phyloP scores from a whole-genome alignment of 1,140 invertebrate species.

The Teleogryllus occipitalis region DNA sequence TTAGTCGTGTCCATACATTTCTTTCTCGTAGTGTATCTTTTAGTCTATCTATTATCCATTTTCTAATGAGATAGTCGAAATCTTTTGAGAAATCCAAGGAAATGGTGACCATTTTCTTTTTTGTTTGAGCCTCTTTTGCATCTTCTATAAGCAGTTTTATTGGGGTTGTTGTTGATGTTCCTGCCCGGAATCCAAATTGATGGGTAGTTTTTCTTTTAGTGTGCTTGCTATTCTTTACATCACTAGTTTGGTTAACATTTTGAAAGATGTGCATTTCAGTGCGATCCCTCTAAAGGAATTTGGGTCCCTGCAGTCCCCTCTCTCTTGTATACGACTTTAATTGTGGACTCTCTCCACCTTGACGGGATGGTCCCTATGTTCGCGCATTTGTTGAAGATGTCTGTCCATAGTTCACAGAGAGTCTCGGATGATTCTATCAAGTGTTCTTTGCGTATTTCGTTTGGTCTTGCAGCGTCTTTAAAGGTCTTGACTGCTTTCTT shows the following conservation, averaged over 20 bases:
- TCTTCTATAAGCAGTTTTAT: background rate
- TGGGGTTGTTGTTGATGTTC: background rate
- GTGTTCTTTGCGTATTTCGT: conserved; percentile 6
- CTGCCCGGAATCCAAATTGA: background rate
- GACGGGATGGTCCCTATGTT: background rate
- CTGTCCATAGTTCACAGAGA: background rate
- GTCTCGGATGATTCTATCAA: background rate
- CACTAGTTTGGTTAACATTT: conserved; percentile 8
- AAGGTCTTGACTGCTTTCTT: background rate
- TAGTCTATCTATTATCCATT: background rate
- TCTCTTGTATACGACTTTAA: conserved; percentile 11
- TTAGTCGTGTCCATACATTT: background rate
- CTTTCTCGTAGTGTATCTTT: background rate
- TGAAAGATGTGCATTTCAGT: background rate
- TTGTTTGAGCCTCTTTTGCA: too few relatives aligned
- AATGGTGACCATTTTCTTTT: too few relatives aligned
- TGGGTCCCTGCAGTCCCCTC: background rate
- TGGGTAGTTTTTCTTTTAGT: background rate
- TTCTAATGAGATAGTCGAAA: background rate
- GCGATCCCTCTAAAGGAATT: background rate
- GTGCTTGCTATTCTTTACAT: background rate
- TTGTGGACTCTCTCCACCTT: background rate
- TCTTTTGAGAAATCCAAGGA: too few relatives aligned
- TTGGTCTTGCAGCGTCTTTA: background rate
- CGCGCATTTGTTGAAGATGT: background rate